phyloP scores from a whole-genome alignment of 2,797 vertebrate species.

The Botia kubotai region DNA sequence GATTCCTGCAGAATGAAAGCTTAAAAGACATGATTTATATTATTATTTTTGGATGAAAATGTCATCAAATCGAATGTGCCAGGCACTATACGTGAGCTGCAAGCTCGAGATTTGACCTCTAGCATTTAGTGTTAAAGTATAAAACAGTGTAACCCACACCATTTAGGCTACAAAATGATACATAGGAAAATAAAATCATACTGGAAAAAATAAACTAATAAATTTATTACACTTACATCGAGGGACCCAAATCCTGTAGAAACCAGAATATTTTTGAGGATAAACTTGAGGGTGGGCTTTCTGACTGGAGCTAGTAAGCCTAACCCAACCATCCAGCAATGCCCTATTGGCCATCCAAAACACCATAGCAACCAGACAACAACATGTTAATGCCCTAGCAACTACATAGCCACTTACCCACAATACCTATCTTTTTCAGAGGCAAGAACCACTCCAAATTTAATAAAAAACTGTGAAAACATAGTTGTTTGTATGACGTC shows the following conservation, averaged over 20 bases:
- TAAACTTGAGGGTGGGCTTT: background rate
- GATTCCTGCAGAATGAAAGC: constrained; percentile 7
- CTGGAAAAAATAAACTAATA: no score
- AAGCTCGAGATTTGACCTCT: constrained; percentile 27
- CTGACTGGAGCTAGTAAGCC: background rate
- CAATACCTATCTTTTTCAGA: background rate
- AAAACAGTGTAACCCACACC: no score
- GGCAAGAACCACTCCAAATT: background rate
- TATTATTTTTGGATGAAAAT: constrained; percentile 58
- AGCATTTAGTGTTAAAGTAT: no score
- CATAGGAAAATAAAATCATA: no score
- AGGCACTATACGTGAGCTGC: constrained; percentile 52
- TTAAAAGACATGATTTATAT: constrained; percentile 44
- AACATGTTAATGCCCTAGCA: background rate
- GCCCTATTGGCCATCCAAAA: background rate
- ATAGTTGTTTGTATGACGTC: constrained; percentile 48
- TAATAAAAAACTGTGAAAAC: background rate
- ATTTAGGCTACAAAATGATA: no score
- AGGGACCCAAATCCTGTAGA: no score
- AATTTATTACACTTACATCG: no score
- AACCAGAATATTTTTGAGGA: no score
- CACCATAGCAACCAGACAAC: background rate
- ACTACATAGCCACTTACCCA: background rate
- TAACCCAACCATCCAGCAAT: background rate
- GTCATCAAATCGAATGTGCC: constrained; percentile 63